A percentile compares a stretch with the other conserved stretches of the same genome.
These are phyloP conservation scores for Synergus itoensis DNA, from an alignment of 2,888 invertebrate species.

Conservation along the genomic window DNA sequence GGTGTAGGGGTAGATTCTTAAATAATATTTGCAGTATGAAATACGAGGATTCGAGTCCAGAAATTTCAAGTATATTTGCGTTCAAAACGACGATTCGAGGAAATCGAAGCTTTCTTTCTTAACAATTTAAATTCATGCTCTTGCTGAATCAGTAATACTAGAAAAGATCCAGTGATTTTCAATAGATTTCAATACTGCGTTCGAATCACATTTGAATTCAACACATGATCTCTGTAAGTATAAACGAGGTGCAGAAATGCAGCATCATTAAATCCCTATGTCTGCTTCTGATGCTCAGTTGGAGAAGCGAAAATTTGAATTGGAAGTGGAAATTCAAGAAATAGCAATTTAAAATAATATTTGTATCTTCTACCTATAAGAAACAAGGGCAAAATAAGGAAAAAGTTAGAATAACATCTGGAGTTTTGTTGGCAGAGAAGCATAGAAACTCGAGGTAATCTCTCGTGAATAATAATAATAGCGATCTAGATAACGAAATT, in stretches of 20 bases:
- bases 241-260: background rate
- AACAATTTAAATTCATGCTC: slow-evolving; percentile 57
- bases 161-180: slow-evolving; percentile 4
- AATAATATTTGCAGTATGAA: background rate
- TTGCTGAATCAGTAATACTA: slow-evolving; percentile 45
- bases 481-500: slow-evolving; percentile 48
- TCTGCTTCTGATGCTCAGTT: background rate
- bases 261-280: background rate
- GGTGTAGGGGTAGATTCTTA: background rate
- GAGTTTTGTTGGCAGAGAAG: background rate
- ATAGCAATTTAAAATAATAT: slow-evolving; percentile 21
- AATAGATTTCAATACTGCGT: slow-evolving; percentile 17
- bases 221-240: background rate
- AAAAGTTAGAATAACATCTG: slow-evolving; percentile 5
- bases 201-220: slow-evolving; percentile 19
- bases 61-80: slow-evolving; percentile 6
- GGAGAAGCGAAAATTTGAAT: background rate
- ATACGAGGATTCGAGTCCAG: background rate
- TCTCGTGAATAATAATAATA: slow-evolving; percentile 46
- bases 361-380: background rate
- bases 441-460: slow-evolving; percentile 23
- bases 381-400: no score
- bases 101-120: slow-evolving; percentile 11
- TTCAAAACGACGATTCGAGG: background rate
- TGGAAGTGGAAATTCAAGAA: background rate